Evolutionary conservation across 1,140 invertebrate species (phyloP), one percentile per base, ranked within the genome.

Genomic region (Ceratina australensis): DNA sequence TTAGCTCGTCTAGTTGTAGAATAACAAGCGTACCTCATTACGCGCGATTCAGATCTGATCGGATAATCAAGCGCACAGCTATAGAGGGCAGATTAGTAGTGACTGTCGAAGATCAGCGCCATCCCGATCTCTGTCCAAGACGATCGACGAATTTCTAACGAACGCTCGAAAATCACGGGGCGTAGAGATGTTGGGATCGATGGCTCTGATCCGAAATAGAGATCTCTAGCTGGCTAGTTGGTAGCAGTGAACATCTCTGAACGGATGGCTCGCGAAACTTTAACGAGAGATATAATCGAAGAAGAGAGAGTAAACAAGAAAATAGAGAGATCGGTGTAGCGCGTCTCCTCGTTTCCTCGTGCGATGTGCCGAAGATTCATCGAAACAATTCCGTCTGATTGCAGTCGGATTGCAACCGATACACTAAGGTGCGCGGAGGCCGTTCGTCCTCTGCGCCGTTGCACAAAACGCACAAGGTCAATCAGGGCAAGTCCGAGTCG

Each of bases 401-500:
- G 92, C 92, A 92, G 91, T 91, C 92, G 92, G 91, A 92, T 92
- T 92, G 92, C 91, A 92, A 92, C 91, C 91, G 91, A 89, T 92
- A 92, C 91, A 90, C 91, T 90, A 92, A 92, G 91, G 90, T 92
- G 86, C 91, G 91, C 90, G 91, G 91, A 87, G 91, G 91, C 89
- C 91, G 91, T 91, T 91, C 91, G 87, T 91, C 91, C 90, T 92
- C 91, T 89, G 91, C 90, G 84, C 90, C 90, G 83, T 90, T 92
- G 89, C 91, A 92, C 89, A 92, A 92, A 92, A 88, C 87, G 88
- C 91, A 92, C 91, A 92, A 92, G 91, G 89, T 89, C 89, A 91
- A 89, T 92, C 91, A 92, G 90, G 91, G 91, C 84, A 94, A 94
- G 90, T 94, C 93, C 75, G 94, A 95, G 90, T 94, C 94, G 73